phyloP scores from a whole-genome alignment of 2,888 invertebrate genomes.

The Harpalus rufipes region DNA sequence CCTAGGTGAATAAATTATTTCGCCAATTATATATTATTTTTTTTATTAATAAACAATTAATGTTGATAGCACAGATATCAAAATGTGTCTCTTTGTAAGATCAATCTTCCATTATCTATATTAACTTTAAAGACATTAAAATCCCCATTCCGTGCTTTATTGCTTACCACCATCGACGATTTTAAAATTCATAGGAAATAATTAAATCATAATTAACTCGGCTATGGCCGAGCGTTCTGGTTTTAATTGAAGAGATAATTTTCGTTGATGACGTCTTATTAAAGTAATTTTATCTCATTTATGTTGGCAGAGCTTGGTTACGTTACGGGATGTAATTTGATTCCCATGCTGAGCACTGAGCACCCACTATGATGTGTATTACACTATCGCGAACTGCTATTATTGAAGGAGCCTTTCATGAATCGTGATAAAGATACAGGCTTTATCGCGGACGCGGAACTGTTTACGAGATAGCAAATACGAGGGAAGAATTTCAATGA shows the following conservation, averaged over 20 bases:
- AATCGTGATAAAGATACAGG: neutral
- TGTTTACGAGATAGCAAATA: neutral
- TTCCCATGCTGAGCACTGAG: slow-evolving; percentile 31
- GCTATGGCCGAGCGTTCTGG: slow-evolving; percentile 14
- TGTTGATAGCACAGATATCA: neutral
- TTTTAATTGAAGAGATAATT: slow-evolving; percentile 49
- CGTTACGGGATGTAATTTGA: slow-evolving; percentile 23
- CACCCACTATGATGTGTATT: slow-evolving; percentile 1
- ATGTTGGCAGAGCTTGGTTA: slow-evolving; percentile 21
- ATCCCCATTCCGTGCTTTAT: slow-evolving; percentile 10
- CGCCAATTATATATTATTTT: no score
- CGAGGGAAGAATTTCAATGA: neutral
- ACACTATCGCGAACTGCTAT: slow-evolving; percentile 21
- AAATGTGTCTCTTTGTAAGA: neutral
- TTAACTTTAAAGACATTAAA: slow-evolving; percentile 10
- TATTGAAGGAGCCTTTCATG: neutral
- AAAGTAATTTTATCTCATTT: slow-evolving; percentile 48
- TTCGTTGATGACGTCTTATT: slow-evolving; percentile 37
- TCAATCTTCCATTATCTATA: neutral
- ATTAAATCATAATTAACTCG: slow-evolving; percentile 43
- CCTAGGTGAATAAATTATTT: no score
- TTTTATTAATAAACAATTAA: no score
- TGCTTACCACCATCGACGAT: neutral
- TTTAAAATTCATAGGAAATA: slow-evolving; percentile 30
- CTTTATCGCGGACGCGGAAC: neutral